Base-by-base conservation (phyloP, 1,140 invertebrate species). In the Drosophila nigrodunni region DNA sequence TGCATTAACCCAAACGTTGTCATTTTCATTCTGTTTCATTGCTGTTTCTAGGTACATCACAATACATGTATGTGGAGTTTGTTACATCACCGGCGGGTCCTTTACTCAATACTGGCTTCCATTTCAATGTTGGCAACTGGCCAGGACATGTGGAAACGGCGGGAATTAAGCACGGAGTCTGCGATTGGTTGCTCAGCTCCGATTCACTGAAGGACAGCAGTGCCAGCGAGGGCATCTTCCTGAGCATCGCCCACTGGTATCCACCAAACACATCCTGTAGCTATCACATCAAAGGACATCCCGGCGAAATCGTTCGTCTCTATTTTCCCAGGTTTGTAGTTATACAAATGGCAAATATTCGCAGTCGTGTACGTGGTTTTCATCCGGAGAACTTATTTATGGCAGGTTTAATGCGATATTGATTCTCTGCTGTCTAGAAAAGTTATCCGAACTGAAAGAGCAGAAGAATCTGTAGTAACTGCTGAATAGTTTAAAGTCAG, bases 91-190 rank as follows among this genome's bases (percentile, higher is more conserved):
- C 96, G 39, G 97, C 97, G 70, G 95, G 97, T 11, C 97, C 97
- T 0, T 92, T 98, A 10, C 93, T 98, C 9, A 98, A 97, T 91
- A 98, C 97, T 0, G 97, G 97, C 1, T 98, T 98, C 90, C 97
- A 98, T 91, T 98, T 98, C 93, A 98, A 97, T 93, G 97, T 98
- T 18, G 97, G 97, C 52, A 97, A 97, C 92, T 97, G 97, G 97
- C 97, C 97, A 1, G 97, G 97, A 2, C 96, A 97, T 90, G 96
- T 97, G 59, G 96, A 98, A 78, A 97, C 96, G 0, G 95, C 96
- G 1, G 97, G 97, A 0, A 96, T 96, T 2, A 95, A 95, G 73
- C 97, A 97, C 65, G 97, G 96, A 6, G 96, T 96, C 41, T 98
- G 97, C 91, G 96, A 97, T 91, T 98, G 97, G 97, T 92, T 97